A percentile compares a stretch with the other conserved stretches of the same genome.
Conservation (phyloP, 2,888 invertebrate species). For the Keiferia lycopersicella region DNA sequence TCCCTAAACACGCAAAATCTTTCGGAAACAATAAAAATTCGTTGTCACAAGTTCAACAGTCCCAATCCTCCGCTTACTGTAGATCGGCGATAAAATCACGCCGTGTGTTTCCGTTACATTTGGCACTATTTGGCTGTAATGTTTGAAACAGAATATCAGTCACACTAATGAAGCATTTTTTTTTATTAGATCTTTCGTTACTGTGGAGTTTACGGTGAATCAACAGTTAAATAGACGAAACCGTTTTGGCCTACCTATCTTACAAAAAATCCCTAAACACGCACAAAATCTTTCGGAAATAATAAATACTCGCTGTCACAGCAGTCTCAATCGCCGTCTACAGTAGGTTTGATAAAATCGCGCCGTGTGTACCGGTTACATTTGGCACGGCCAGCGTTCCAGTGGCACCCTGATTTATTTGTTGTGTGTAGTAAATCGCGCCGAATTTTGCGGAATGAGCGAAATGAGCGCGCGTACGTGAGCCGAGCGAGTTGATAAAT, state of each 20-base stretch:
- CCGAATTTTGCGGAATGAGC: slow-evolving; percentile 14
- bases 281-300: background rate
- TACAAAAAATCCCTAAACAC: too few species aligned
- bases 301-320: background rate
- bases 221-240: too few species aligned
- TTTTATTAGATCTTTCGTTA: too few species aligned
- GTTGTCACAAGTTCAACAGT: background rate
- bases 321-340: background rate
- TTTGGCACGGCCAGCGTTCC: slow-evolving; percentile 22
- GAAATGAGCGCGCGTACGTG: slow-evolving; percentile 13
- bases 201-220: background rate
- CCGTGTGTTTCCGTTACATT: background rate
- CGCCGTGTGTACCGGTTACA: background rate
- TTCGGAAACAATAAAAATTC: background rate
- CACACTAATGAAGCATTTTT: too few species aligned
- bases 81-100: background rate
- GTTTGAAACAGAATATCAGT: too few species aligned
- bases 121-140: too few species aligned
- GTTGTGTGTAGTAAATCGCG: slow-evolving; percentile 21
- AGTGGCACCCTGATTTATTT: slow-evolving; percentile 24
- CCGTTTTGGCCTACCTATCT: too few species aligned
- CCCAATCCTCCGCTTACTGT: background rate
- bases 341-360: background rate
- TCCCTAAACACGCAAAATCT: too few species aligned
- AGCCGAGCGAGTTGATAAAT: background rate